A percentile compares a stretch with the other conserved stretches of the same genome.
phyloP scores from a whole-genome alignment of 53 echinoderm and acorn worm species.

The Stichopus horrens region DNA sequence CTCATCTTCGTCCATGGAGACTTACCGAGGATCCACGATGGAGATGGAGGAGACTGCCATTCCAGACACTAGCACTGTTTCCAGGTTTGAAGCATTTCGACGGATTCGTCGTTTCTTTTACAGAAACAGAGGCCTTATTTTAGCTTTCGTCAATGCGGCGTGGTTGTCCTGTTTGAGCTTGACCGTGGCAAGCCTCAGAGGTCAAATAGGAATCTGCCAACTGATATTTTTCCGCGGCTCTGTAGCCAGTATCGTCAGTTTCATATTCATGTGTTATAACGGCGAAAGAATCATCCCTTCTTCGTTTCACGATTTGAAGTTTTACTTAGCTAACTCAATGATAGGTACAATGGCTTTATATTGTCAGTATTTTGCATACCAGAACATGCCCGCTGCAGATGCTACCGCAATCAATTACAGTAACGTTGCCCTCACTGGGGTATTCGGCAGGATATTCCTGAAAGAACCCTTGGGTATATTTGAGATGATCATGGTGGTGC shows the following conservation, averaged over 20 bases:
- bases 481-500: background rate
- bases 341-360: background rate
- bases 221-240: background rate
- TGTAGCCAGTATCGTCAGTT: background rate
- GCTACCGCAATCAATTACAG: background rate
- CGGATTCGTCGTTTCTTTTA: too few relatives aligned
- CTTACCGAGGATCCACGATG: too few relatives aligned
- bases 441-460: constrained; percentile 9
- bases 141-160: background rate
- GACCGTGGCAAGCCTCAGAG: background rate
- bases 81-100: too few relatives aligned
- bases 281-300: background rate
- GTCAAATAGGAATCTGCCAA: background rate
- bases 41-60: too few relatives aligned
- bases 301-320: background rate
- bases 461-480: constrained; percentile 8
- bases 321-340: background rate
- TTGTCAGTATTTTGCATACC: background rate
- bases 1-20: too few relatives aligned
- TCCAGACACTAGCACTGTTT: too few relatives aligned
- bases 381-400: constrained; percentile 8
- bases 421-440: background rate
- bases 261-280: background rate
- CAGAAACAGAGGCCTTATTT: background rate
- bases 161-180: background rate